Percentiles rank a stretch among this genome's conserved stretches.
These are phyloP conservation scores for Leptarthrus brevirostris DNA, from an alignment of 2,888 invertebrate genomes.

Conservation along the genomic window DNA sequence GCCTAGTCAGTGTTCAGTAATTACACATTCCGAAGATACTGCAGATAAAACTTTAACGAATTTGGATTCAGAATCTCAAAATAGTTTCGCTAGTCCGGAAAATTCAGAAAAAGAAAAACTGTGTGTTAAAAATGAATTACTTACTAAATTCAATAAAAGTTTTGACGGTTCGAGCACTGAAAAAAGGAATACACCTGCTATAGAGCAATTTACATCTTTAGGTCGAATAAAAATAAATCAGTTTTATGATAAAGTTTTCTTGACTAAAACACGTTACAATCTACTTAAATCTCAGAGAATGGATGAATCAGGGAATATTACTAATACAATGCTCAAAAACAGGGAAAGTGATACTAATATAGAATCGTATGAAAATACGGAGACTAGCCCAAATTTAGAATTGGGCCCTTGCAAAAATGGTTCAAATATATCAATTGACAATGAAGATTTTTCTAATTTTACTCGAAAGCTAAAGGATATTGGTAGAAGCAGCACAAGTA, in stretches of 20 bases:
- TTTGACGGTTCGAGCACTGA: slow-evolving; percentile 27
- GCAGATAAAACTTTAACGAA: background rate
- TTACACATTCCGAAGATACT: background rate
- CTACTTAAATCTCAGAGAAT: slow-evolving; percentile 41
- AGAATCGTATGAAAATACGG: background rate
- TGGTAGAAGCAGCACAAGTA: slow-evolving; percentile 45
- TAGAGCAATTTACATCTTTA: slow-evolving; percentile 41
- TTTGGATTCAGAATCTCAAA: background rate
- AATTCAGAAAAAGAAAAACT: too few relatives aligned
- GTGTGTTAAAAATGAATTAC: slow-evolving; percentile 45
- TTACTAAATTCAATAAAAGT: slow-evolving; percentile 41
- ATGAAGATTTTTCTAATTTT: slow-evolving; percentile 39
- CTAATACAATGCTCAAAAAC: background rate
- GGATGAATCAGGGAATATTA: slow-evolving; percentile 2
- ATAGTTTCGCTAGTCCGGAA: background rate
- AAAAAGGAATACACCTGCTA: background rate
- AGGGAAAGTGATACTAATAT: background rate
- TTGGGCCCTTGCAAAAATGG: background rate
- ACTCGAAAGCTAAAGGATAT: slow-evolving; percentile 49
- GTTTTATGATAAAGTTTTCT: slow-evolving; percentile 54
- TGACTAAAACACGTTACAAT: slow-evolving; percentile 49
- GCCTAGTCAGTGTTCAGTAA: background rate
- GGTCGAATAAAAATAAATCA: slow-evolving; percentile 54
- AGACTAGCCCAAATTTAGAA: background rate
- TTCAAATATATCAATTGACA: slow-evolving; percentile 25